These are phyloP conservation scores for Zeus faber DNA, from an alignment of 2,113 vertebrate genomes.

Conservation along the genomic window DNA sequence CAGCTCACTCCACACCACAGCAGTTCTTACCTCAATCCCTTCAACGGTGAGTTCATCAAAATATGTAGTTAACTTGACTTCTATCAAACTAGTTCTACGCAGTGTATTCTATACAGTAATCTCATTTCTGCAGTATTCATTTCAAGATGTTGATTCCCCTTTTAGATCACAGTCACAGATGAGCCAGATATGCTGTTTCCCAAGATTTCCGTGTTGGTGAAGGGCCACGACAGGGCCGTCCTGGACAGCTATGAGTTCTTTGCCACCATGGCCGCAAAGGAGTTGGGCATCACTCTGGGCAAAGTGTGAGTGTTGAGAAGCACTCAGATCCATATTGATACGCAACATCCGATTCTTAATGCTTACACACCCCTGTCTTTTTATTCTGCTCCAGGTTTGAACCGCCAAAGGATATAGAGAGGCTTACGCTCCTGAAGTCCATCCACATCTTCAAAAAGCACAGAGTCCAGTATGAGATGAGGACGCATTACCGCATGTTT, in stretches of 20 bases:
- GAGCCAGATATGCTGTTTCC: slow-evolving; percentile 87
- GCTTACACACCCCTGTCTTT: background rate
- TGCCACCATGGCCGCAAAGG: slow-evolving; percentile 85
- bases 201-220: slow-evolving; percentile 85
- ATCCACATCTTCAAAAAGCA: slow-evolving; percentile 98
- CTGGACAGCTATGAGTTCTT: slow-evolving; percentile 96
- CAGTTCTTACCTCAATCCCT: slow-evolving; percentile 26
- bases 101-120: background rate
- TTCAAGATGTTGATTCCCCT: background rate
- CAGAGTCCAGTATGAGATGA: slow-evolving; percentile 97
- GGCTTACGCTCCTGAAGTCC: slow-evolving; percentile 90
- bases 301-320: slow-evolving; percentile 82
- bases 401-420: slow-evolving; percentile 80
- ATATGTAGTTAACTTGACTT: background rate
- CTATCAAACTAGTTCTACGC: background rate
- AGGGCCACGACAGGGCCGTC: slow-evolving; percentile 88
- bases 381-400: slow-evolving; percentile 72
- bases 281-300: slow-evolving; percentile 83
- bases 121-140: background rate
- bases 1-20: slow-evolving; percentile 48
- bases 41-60: slow-evolving; percentile 48
- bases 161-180: slow-evolving; percentile 84
- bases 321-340: too few species aligned
- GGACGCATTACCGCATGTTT: slow-evolving; percentile 85
- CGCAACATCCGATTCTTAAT: background rate